phyloP scores from a whole-genome alignment of 2,113 vertebrate species.

The Isichthys henryi region DNA sequence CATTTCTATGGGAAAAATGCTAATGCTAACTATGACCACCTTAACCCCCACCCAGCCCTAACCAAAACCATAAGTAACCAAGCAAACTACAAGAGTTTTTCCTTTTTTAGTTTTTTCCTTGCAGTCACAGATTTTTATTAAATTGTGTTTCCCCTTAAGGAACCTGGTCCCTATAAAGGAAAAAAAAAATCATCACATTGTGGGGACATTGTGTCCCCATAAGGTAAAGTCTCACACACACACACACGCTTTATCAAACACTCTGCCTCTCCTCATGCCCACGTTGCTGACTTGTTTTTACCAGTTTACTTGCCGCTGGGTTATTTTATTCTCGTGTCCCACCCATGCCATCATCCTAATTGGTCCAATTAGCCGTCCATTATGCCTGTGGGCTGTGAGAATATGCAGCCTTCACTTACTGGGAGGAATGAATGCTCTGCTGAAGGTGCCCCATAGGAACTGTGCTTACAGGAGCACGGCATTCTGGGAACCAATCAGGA shows the following conservation, averaged over 20 bases:
- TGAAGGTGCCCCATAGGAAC: not conserved
- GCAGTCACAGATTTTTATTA: too few relatives aligned
- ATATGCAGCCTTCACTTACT: not conserved
- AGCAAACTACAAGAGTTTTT: too few relatives aligned
- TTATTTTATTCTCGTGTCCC: not conserved
- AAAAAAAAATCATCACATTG: too few relatives aligned
- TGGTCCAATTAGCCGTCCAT: not conserved
- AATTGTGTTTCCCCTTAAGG: too few relatives aligned
- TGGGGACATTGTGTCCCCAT: too few relatives aligned
- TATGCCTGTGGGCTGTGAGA: not conserved
- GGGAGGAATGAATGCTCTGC: not conserved
- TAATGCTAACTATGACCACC: too few relatives aligned
- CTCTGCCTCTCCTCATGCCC: not conserved
- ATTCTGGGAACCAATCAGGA: not conserved
- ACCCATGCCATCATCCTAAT: not conserved
- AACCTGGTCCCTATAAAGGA: too few relatives aligned
- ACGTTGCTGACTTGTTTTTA: not conserved
- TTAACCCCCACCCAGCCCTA: too few relatives aligned
- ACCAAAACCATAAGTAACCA: too few relatives aligned
- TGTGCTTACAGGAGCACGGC: not conserved
- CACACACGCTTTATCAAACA: not conserved
- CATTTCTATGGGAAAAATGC: too few relatives aligned
- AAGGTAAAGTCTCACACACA: not conserved
- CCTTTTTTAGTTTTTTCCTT: too few relatives aligned
- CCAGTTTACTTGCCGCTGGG: not conserved